Evolutionary conservation across 1,140 invertebrate genomes (phyloP), one percentile per base, ranked within the genome.

Genomic region (Luehdorfia chinensis): DNA sequence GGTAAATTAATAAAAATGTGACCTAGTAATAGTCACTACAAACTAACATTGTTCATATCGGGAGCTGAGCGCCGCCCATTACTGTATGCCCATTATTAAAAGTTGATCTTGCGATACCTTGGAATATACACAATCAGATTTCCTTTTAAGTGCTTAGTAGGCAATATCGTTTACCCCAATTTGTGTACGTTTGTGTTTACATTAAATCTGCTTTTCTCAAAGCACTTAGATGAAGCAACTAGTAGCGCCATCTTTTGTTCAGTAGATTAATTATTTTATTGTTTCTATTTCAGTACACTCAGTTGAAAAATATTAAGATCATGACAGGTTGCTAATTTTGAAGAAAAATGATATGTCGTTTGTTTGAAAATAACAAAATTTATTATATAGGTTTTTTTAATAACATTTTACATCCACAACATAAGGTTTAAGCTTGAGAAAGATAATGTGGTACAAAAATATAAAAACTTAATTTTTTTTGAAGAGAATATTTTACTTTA

Each of bases 181-280:
- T 59, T 55, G 30, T 45, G 43, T 41, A 31, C 41, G n/a, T 16
- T 37, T 14, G 32, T 27, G 36, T 33, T 47, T 47, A 47, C 33
- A 47, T 49, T 36, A 43, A 46, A 41, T 34, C 30, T 18, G 28
- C 6, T 44, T 2, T 11, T 4, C 23, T 28, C 14, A n/a, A 18
- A 30, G 8, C 8, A 11, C 16, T 14, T 4, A 9, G 33, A 33
- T 1, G 13, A 16, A 9, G 49, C 12, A 32, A 50, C 51, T 15
- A 45, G 39, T 62, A 56, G 16, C 65, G 71, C 71, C 75, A 75
- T 75, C 75, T 78, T n/a, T n/a, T n/a, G n/a, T n/a, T n/a, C n/a
- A n/a, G n/a, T n/a, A n/a, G n/a, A n/a, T n/a, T n/a, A n/a, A n/a
- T n/a, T n/a, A n/a, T n/a, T n/a, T n/a, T n/a, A n/a, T n/a, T n/a